Evolutionary conservation across 2,113 vertebrate genomes (phyloP), one percentile per base, ranked within the genome.

Genomic region (Clinocottus analis): DNA sequence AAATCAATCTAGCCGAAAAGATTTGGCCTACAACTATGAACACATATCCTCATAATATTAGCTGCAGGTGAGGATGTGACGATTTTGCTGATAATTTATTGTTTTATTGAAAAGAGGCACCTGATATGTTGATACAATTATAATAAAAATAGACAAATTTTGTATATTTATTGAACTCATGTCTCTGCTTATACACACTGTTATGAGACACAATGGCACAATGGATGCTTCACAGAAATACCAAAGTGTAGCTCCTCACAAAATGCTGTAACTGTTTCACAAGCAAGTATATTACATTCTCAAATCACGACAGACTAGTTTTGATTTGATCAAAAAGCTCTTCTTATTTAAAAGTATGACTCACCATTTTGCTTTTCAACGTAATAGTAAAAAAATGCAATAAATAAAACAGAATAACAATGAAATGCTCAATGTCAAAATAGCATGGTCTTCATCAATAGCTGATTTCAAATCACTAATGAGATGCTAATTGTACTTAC

Each of bases 131-230:
- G 53, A 89, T 63, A 83, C 70, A 69, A 69, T 67, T 11, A 69
- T 62, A 60, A 81, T 80, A 71, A 82, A 91, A 87, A 80, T 83
- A 83, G 59, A 79, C 62, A 70, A 12, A 72, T 76, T 76, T 76
- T 16, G 83, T 75, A 66, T 59, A 41, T 82, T 66, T 33, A 76
- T 31, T 64, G 17, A 79, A 53, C 0, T 27, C 45, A 39, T 55
- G 51, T 85, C 23, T 25, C 84, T 70, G 47, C 3, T 66, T 62
- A 39, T 43, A 75, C 76, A 80, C 45, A 85, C 23, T 63, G 29
- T 76, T 27, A 61, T 39, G 16, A 45, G 33, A 77, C 72, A 86
- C 33, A 65, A 51, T 75, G 74, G 63, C 69, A 89, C 83, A 77
- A 61, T 33, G 5, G 58, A 80, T 66, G 33, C 65, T 60, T 78